A percentile compares a stretch with the other conserved stretches of the same genome.
phyloP scores from a whole-genome alignment of 2,888 invertebrate genomes.

The Adelognathus sp. region DNA sequence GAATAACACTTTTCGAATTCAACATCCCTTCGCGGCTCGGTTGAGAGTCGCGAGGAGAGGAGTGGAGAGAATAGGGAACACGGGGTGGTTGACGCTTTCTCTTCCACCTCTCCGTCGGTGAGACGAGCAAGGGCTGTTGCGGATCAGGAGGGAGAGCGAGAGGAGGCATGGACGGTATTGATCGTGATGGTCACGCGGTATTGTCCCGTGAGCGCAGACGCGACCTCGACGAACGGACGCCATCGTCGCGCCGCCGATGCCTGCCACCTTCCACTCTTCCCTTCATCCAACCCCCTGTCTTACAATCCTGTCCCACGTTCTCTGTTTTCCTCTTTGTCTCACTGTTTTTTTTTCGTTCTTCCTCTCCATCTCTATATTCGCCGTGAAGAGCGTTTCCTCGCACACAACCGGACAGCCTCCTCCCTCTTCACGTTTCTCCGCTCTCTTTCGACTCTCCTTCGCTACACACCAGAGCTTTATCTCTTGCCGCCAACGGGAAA shows the following conservation, averaged over 20 bases:
- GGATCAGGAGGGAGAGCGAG: slow-evolving; percentile 36
- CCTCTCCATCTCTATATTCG: background rate
- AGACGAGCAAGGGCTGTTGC: slow-evolving; percentile 1
- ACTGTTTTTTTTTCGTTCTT: slow-evolving; percentile 12
- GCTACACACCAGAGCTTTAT: slow-evolving; percentile 13
- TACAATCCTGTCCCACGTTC: slow-evolving; percentile 8
- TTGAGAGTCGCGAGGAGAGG: background rate
- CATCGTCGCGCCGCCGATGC: slow-evolving; percentile 80
- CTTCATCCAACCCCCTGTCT: slow-evolving; percentile 1
- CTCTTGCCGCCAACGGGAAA: slow-evolving; percentile 27
- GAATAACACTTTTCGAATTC: slow-evolving; percentile 81
- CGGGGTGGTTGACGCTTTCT: slow-evolving; percentile 12
- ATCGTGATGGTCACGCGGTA: slow-evolving; percentile 69
- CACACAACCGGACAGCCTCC: background rate
- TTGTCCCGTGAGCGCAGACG: slow-evolving; percentile 81
- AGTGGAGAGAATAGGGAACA: background rate
- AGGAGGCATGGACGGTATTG: slow-evolving; percentile 57
- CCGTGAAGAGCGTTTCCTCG: background rate
- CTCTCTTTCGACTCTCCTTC: slow-evolving; percentile 31
- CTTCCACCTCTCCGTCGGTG: background rate
- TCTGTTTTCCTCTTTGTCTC: slow-evolving; percentile 28
- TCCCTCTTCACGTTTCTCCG: slow-evolving; percentile 25
- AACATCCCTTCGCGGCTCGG: slow-evolving; percentile 76
- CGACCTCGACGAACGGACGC: slow-evolving; percentile 81
- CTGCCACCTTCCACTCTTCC: slow-evolving; percentile 77